phyloP scores from a whole-genome alignment of 2,797 vertebrate genomes.

The Onychomys torridus region DNA sequence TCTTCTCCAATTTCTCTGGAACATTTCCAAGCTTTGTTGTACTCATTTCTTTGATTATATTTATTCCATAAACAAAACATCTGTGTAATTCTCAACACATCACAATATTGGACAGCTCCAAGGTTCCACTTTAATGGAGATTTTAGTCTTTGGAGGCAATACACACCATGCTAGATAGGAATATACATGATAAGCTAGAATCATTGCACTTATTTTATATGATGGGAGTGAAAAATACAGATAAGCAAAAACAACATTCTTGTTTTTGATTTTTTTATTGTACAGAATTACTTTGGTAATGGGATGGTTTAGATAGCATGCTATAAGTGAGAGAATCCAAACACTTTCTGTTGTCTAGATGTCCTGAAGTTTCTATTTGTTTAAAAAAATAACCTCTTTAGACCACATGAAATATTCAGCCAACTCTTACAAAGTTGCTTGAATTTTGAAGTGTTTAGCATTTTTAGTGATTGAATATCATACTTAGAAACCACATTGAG shows the following conservation, averaged over 20 bases:
- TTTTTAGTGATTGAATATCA: not conserved
- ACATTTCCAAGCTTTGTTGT: not conserved
- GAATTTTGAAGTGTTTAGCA: constrained; percentile 7
- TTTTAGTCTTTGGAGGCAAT: constrained; percentile 30
- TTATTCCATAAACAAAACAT: not conserved
- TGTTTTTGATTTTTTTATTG: constrained; percentile 11
- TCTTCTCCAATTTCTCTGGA: not conserved
- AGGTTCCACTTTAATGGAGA: not conserved
- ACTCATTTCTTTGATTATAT: not conserved
- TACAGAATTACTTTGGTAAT: not conserved
- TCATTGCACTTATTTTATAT: not conserved
- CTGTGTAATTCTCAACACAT: not conserved
- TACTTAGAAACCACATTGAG: not conserved
- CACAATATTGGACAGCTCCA: not conserved
- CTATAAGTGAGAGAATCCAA: not conserved
- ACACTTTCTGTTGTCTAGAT: constrained; percentile 6
- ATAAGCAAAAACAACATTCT: not conserved
- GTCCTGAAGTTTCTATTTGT: not conserved
- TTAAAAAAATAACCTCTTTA: constrained; percentile 7
- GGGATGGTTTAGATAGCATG: not conserved
- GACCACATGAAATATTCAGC: not conserved
- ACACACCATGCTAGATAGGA: not conserved
- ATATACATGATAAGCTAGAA: not conserved
- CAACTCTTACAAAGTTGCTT: not conserved
- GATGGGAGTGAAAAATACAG: not conserved